phyloP scores from a whole-genome alignment of 2,113 vertebrate genomes.

The Chiloscyllium plagiosum region DNA sequence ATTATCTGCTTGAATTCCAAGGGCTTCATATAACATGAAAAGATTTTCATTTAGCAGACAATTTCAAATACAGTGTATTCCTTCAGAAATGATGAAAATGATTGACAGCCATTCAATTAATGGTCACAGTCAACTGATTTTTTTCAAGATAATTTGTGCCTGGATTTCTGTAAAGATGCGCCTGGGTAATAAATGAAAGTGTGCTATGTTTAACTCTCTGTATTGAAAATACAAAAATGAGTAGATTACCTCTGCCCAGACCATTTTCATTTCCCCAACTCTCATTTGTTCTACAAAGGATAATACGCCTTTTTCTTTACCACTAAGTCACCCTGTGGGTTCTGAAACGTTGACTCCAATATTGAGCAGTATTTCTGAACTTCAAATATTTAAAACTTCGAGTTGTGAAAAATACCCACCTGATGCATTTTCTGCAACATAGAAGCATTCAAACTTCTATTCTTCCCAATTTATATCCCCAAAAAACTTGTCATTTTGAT shows the following conservation, averaged over 20 bases:
- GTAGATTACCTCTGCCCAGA: not conserved
- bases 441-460: no score
- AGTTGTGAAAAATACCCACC: no score
- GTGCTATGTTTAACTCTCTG: not conserved
- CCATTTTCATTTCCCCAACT: not conserved
- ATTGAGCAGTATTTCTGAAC: not conserved
- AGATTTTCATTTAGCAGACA: not conserved
- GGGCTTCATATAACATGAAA: not conserved
- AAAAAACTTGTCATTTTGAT: no score
- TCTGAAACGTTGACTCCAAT: not conserved
- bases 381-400: not conserved
- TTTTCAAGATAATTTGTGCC: slow-evolving; percentile 28
- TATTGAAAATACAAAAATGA: slow-evolving; percentile 5
- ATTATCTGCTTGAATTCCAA: not conserved
- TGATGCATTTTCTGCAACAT: no score
- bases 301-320: not conserved
- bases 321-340: not conserved
- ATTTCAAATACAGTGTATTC: not conserved
- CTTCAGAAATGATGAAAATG: not conserved
- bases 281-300: not conserved
- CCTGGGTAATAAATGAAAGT: not conserved
- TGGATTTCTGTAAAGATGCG: not conserved
- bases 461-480: no score
- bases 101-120: not conserved
- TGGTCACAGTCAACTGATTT: slow-evolving; percentile 18